Evolutionary conservation across 2,797 vertebrate species (phyloP), one percentile per base, ranked within the genome.

Genomic region (Gymnoscopelus braueri): DNA sequence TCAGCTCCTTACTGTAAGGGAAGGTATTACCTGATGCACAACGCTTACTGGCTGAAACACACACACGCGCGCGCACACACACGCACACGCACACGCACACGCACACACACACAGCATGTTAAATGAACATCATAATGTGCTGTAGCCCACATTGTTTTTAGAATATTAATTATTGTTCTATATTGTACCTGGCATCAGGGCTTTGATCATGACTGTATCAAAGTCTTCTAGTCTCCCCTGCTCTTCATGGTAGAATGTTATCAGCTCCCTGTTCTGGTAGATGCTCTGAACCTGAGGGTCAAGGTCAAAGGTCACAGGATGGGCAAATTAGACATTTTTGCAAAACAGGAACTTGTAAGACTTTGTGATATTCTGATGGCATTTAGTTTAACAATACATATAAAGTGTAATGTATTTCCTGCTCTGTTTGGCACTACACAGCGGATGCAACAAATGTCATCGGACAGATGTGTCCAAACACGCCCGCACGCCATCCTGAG

Each of bases 151-250:
- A 19, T 19, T 19, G 19, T 19, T 19, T 19, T 19, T 19, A 19
- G 19, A 19, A 19, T 19, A 19, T 19, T 19, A 19, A 29, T 29
- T 29, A 29, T 29, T 29, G 26, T 29, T 29, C 26, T 29, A 29
- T 52, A 13, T 2, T 14, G 5, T n/a, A 12, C 96, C 96, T 87
- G 92, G 92, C 56, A 97, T 95, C 6, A 98, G 87, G 0, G 95
- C 83, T 88, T 92, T 95, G 44, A 98, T 91, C 66, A 98, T 90
- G 0, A 98, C 92, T 0, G 94, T 97, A 71, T 98, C 96, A 74
- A 98, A 96, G 48, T 97, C 96, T 54, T 96, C 94, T 0, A 93
- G 84, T 13, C 93, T 94, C 1, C 96, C 96, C 49, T 95, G 92
- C 4, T 95, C 90, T 67, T 87, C 90, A 0, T 95, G 88, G 72